These are phyloP conservation scores for Tetraneura akinire DNA, from an alignment of 1,140 invertebrate species.

Conservation along the genomic window DNA sequence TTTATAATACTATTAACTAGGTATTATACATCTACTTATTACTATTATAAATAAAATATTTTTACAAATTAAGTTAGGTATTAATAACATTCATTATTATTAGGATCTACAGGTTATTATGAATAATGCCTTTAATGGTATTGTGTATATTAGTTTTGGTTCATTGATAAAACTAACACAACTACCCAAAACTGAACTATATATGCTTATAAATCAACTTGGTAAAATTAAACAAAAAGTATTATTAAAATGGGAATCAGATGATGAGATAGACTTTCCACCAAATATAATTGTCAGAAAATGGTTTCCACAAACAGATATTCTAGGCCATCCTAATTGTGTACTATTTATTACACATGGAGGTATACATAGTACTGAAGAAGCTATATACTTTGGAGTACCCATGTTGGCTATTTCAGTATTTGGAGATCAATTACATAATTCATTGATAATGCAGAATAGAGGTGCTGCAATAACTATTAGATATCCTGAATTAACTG, in stretches of 20 bases:
- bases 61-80: too few species aligned
- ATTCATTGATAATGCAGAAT: slow-evolving; percentile 56
- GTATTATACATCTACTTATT: too few species aligned
- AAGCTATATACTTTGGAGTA: slow-evolving; percentile 61
- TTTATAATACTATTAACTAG: too few species aligned
- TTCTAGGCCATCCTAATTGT: slow-evolving; percentile 64
- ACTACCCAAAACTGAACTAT: slow-evolving; percentile 24
- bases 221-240: slow-evolving; percentile 58
- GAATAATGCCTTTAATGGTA: slow-evolving; percentile 54
- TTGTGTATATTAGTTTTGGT: slow-evolving; percentile 56
- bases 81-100: not conserved
- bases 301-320: slow-evolving; percentile 73
- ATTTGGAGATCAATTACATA: slow-evolving; percentile 58
- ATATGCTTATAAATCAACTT: slow-evolving; percentile 9
- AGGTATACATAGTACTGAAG: slow-evolving; percentile 62
- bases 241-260: slow-evolving; percentile 74
- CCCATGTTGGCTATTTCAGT: slow-evolving; percentile 62
- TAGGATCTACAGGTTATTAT: slow-evolving; percentile 53
- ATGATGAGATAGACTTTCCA: slow-evolving; percentile 61
- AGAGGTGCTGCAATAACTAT: slow-evolving; percentile 57
- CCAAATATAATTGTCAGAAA: slow-evolving; percentile 67
- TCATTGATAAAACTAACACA: slow-evolving; percentile 35
- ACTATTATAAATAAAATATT: too few species aligned
- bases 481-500: slow-evolving; percentile 27
- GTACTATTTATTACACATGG: slow-evolving; percentile 64